Evolutionary conservation across 2,797 vertebrate species (phyloP).

Genomic region (Loris lydekkerianus): DNA sequence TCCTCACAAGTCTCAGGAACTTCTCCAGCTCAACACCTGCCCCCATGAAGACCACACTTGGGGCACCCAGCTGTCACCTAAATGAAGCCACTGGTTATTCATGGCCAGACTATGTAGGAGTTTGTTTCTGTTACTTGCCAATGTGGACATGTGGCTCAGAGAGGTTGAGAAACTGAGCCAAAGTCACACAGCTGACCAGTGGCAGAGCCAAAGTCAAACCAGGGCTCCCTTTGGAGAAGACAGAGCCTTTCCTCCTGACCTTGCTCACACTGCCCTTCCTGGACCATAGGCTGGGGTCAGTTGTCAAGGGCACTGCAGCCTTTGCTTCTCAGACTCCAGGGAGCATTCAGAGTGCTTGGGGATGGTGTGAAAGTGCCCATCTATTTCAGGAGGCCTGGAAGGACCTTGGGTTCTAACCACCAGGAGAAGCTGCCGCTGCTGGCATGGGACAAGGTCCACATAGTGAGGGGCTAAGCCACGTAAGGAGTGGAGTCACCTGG

Average conservation of each 20-base stretch:
- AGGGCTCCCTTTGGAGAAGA: background rate
- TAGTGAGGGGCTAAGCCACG: background rate
- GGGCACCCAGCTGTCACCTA: background rate
- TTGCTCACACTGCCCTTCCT: rapidly evolving
- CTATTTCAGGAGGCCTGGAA: background rate
- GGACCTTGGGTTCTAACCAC: background rate
- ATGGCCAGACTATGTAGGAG: background rate
- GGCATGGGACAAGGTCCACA: rapidly evolving
- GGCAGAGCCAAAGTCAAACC: background rate
- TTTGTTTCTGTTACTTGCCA: background rate
- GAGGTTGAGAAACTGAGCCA: background rate
- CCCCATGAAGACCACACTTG: background rate
- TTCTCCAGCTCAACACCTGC: background rate
- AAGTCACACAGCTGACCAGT: background rate
- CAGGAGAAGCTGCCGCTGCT: background rate
- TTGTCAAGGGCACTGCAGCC: background rate
- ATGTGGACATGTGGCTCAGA: background rate
- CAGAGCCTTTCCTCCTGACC: background rate
- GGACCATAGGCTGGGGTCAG: background rate
- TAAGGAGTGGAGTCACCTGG: background rate
- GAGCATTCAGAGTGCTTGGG: rapidly evolving
- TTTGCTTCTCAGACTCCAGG: background rate
- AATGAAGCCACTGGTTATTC: background rate
- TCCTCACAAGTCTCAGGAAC: background rate
- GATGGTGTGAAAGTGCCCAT: background rate